Base-by-base conservation (phyloP, 37 sponge, comb jelly and placozoan genomes). In the Amphimedon queenslandica region DNA sequence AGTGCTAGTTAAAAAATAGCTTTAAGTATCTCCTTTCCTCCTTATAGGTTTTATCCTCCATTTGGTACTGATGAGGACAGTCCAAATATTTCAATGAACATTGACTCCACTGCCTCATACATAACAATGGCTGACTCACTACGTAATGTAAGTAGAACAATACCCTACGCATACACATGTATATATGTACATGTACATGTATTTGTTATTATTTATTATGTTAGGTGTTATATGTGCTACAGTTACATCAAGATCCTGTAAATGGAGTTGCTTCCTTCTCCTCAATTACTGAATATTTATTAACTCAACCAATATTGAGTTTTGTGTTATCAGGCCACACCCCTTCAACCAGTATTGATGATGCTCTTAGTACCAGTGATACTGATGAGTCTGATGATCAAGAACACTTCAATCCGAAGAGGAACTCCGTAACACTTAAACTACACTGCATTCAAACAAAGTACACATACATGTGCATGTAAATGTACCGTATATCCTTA, bases 261-360 rank as follows among this genome's bases (percentile, higher is more conserved):
- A 0, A 37, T 0, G 94, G 94, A 31, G 65, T 66, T 20, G 90
- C 94, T 27, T 82, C 80, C 0, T 71, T 93, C 65, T 82, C 80
- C 39, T 80, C 79, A 5, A 27, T 93, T 37, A 77, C 86, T 1
- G 94, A 93, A 65, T 89, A 88, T 56, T 58, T 89, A 16, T 80
- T 93, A 31, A 78, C 87, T n/a, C 94, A 88, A 37, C 90, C 94
- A 3, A 72, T 93, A 40, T 31, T 86, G 40, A 93, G 94, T 67
- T 93, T 93, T 33, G 71, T 85, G 1, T 43, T 89, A 2, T 38
- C 77, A 0, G 87, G 74, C 8, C 65, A 40, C 58, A 61, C 58
- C 43, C 79, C 77, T 33, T n/a, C n/a, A n/a, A n/a, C n/a, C n/a
- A n/a, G n/a, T n/a, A n/a, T n/a, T n/a, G n/a, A n/a, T n/a, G n/a